A percentile compares a stretch with the other conserved stretches of the same genome.
These are phyloP conservation scores for Zophobas morio DNA, from an alignment of 1,140 invertebrate genomes.

Conservation along the genomic window DNA sequence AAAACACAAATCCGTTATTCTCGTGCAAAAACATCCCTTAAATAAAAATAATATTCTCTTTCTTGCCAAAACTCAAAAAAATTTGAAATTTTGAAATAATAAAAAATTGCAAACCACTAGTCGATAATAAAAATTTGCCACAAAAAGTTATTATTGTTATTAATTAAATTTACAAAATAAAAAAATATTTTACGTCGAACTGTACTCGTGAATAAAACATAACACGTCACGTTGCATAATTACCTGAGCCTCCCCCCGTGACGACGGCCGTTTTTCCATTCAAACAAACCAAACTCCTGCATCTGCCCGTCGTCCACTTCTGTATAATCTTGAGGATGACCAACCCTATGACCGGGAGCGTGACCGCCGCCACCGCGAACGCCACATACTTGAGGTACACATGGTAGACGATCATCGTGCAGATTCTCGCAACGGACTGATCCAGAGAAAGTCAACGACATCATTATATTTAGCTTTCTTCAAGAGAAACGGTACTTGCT, in stretches of 20 bases:
- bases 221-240: constrained; percentile 9
- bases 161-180: too few species aligned
- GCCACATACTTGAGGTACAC: constrained; percentile 57
- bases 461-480: constrained; percentile 18
- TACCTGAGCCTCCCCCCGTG: constrained; percentile 58
- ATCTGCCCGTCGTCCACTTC: constrained; percentile 57
- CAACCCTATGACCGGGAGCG: constrained; percentile 54
- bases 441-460: constrained; percentile 51
- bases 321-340: constrained; percentile 59
- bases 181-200: too few species aligned
- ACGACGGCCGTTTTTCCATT: constrained; percentile 60
- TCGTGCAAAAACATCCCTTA: too few species aligned
- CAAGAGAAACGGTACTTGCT: constrained; percentile 58
- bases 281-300: constrained; percentile 60
- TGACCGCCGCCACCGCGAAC: constrained; percentile 51
- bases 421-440: neutral
- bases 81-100: too few species aligned
- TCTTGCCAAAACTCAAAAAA: too few species aligned
- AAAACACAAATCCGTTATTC: too few species aligned
- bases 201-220: neutral
- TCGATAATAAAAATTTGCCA: too few species aligned
- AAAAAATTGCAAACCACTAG: too few species aligned
- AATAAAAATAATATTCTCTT: too few species aligned
- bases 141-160: too few species aligned
- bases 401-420: constrained; percentile 55